These are phyloP conservation scores for Pachliopta kotzebuea DNA, from an alignment of 2,888 invertebrate genomes.

Conservation along the genomic window DNA sequence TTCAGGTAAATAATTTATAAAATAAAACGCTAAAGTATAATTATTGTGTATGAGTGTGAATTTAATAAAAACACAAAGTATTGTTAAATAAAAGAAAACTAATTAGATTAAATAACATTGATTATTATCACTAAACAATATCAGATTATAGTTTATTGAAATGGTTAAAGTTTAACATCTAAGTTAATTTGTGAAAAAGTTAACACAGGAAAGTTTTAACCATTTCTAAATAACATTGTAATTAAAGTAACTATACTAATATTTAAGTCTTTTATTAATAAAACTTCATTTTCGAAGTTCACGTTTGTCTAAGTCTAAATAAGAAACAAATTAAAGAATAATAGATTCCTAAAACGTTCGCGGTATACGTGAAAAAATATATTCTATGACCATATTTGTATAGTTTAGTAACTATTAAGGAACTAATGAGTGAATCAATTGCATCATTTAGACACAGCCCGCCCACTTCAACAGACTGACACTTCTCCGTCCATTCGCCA, in stretches of 20 bases:
- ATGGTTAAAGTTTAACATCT: no score
- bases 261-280: no score
- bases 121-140: no score
- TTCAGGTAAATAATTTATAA: not conserved
- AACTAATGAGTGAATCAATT: constrained; percentile 22
- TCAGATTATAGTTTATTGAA: no score
- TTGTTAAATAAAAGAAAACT: not conserved
- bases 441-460: constrained; percentile 5
- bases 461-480: constrained; percentile 13
- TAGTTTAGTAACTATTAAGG: constrained; percentile 6
- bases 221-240: no score
- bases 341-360: not conserved
- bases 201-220: no score
- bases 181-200: no score
- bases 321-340: not conserved
- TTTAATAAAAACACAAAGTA: not conserved
- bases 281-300: no score
- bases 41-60: not conserved
- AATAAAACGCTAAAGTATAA: not conserved
- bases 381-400: not conserved
- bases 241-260: no score
- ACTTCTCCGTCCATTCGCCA: constrained; percentile 7
- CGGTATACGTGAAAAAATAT: not conserved
- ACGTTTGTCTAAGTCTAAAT: no score
- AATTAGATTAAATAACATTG: not conserved